Base-by-base conservation (phyloP, 2,797 vertebrate species). In the Salarias fasciatus region DNA sequence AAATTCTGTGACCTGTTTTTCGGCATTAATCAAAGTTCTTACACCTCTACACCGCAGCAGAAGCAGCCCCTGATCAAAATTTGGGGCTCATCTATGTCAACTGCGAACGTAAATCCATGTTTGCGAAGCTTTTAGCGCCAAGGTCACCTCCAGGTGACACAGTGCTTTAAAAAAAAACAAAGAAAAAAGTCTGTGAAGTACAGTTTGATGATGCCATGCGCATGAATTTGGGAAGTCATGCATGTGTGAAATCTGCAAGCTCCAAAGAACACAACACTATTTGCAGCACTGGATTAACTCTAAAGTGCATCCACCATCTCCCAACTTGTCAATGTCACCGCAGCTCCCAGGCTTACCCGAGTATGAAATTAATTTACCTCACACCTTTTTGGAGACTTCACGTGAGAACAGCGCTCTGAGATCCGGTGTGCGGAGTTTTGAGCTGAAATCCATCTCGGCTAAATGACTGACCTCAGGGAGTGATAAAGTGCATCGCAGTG, bases 311-410 rank as follows among this genome's bases (percentile, higher is more conserved):
- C 33, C 36, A 67, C 35, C 28, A 58, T 47, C 68, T 37, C 43
- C 38, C 31, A 13, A 46, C 74, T 69, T 69, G 69, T 81, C 80
- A 84, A 59, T 68, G 78, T 83, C 69, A 79, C 18, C 58, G 62
- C 35, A 59, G 66, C 54, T 84, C 84, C 66, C 72, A 80, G 72
- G 86, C 49, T 82, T 77, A 84, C 77, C 66, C 58, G 50, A 63
- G 70, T 85, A 88, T 87, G 79, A 87, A 90, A 90, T 88, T 77
- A 72, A 86, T 86, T 87, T 79, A 84, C 73, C 80, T 83, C 86
- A 83, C 85, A 86, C 71, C 72, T 83, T 24, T 86, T 88, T 18
- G 12, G 40, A 79, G 67, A 77, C 69, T 85, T 87, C 80, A 84
- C 77, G 77, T 62, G 56, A 77, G 70, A 88, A 86, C 76, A 85